Conservation (phyloP, 1,140 invertebrate genomes). For the Hylaeus anthracinus region DNA sequence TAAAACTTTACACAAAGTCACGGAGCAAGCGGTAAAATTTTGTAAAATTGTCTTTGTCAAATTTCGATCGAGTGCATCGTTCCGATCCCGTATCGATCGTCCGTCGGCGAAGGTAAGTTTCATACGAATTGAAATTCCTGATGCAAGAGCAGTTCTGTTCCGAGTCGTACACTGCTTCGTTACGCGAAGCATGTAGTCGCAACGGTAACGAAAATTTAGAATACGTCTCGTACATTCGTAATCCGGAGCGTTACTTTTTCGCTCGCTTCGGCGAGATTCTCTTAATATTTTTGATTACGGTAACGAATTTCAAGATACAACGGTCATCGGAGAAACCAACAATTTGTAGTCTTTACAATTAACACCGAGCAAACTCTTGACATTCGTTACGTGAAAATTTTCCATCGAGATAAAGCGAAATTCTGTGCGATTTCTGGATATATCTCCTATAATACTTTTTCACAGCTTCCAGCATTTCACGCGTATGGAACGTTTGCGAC, state of each 20-base stretch:
- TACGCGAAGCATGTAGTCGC: background rate
- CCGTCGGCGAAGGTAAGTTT: background rate
- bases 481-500: background rate
- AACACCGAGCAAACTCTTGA: background rate
- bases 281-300: background rate
- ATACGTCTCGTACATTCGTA: background rate
- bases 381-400: background rate
- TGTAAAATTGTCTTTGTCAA: background rate
- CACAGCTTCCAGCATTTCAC: conserved; percentile 64
- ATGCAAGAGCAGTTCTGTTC: background rate
- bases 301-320: conserved; percentile 3
- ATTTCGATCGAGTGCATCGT: background rate
- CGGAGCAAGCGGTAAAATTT: background rate
- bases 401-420: background rate
- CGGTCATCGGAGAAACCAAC: too few relatives aligned
- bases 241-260: background rate
- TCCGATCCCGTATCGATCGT: too few relatives aligned
- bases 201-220: background rate
- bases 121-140: background rate
- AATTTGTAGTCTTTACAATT: background rate
- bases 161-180: conserved; percentile 4
- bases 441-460: conserved; percentile 73
- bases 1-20: too few relatives aligned
- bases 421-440: background rate
- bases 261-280: background rate